Percentiles rank a stretch among this genome's conserved stretches.
phyloP scores from a whole-genome alignment of 2,888 invertebrate species.

The Chromoteleia sp. region DNA sequence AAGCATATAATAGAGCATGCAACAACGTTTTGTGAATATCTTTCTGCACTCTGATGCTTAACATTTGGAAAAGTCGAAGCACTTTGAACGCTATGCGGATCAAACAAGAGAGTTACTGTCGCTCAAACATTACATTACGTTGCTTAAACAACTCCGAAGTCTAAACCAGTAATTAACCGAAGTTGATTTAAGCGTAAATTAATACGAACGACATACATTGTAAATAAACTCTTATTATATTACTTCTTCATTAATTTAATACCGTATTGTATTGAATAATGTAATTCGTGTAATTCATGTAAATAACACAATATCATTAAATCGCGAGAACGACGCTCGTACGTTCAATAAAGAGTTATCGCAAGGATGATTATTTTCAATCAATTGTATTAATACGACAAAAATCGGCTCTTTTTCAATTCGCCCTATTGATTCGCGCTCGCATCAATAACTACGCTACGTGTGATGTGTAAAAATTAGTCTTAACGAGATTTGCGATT shows the following conservation, averaged over 20 bases:
- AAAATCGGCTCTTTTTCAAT: slow-evolving; percentile 38
- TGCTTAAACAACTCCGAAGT: neutral
- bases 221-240: too few relatives aligned
- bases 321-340: too few relatives aligned
- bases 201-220: too few relatives aligned
- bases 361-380: too few relatives aligned
- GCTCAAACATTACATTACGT: neutral
- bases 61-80: slow-evolving; percentile 4
- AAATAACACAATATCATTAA: too few relatives aligned
- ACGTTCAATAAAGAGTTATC: too few relatives aligned
- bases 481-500: slow-evolving; percentile 52
- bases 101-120: too few relatives aligned
- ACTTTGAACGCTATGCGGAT: neutral
- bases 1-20: too few relatives aligned
- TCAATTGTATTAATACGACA: neutral
- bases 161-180: neutral
- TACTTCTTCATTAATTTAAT: too few relatives aligned
- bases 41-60: neutral
- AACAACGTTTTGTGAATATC: neutral
- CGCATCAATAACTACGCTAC: slow-evolving; percentile 19
- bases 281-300: too few relatives aligned
- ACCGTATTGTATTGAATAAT: too few relatives aligned
- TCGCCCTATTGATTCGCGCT: slow-evolving; percentile 13
- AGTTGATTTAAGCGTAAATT: too few relatives aligned
- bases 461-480: slow-evolving; percentile 45